phyloP scores from a whole-genome alignment of 2,797 vertebrate species.

The Peromyscus melanophrys region DNA sequence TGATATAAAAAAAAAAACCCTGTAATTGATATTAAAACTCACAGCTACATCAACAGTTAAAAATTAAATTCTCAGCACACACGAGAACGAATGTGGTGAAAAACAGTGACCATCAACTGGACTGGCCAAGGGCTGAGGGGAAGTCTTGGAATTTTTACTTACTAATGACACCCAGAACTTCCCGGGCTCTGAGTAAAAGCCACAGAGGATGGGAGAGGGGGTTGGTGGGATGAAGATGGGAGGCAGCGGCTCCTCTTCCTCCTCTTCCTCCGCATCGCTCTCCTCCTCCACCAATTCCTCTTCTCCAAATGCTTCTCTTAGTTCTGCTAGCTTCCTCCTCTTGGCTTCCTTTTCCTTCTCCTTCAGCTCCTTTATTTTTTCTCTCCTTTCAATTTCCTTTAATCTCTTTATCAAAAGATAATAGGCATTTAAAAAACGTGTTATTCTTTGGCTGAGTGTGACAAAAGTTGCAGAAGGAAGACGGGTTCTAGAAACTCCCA shows the following conservation, averaged over 20 bases:
- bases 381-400: conserved; percentile 90
- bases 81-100: neutral
- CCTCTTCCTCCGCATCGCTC: conserved; percentile 78
- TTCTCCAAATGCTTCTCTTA: conserved; percentile 81
- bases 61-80: neutral
- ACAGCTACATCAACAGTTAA: neutral
- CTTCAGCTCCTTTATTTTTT: conserved; percentile 86
- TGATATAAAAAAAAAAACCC: neutral
- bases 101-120: neutral
- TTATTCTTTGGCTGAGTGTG: neutral
- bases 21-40: neutral
- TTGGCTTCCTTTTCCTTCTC: conserved; percentile 77
- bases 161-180: conserved; percentile 98
- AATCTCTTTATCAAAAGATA: conserved; percentile 90
- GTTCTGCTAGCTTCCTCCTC: conserved; percentile 82
- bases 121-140: neutral
- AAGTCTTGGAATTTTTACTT: conserved; percentile 70
- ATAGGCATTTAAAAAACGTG: neutral
- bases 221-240: conserved; percentile 90
- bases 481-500: neutral
- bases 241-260: conserved; percentile 91
- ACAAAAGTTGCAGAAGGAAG: conserved; percentile 20
- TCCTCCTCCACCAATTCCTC: conserved; percentile 83
- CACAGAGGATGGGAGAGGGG: conserved; percentile 94
- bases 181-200: conserved; percentile 94